Conservation (phyloP, 2,113 vertebrate species). For the Cynocephalus volans region DNA sequence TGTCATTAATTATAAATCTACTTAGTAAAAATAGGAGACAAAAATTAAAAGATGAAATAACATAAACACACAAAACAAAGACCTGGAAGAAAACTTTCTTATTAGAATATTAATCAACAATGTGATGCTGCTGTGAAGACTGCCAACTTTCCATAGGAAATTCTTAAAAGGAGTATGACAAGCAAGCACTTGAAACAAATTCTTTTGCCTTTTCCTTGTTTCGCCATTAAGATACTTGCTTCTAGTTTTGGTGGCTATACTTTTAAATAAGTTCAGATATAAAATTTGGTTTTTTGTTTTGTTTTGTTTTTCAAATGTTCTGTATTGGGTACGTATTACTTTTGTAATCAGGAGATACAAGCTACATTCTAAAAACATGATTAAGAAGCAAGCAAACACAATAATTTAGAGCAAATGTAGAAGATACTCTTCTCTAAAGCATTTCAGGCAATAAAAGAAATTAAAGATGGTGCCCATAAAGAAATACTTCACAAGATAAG, state of each 20-base stretch:
- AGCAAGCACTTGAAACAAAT: background rate
- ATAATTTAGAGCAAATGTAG: conserved; percentile 11
- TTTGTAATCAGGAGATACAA: background rate
- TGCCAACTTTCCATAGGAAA: background rate
- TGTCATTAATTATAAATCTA: conserved; percentile 2
- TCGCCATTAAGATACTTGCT: background rate
- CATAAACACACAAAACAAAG: conserved; percentile 11
- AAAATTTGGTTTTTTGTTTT: background rate
- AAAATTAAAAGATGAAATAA: background rate
- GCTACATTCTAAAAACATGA: background rate
- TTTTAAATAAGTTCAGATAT: conserved; percentile 32
- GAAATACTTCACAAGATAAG: background rate
- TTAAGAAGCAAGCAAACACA: conserved; percentile 14
- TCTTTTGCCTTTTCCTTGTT: background rate
- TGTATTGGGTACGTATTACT: background rate
- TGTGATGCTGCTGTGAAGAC: background rate
- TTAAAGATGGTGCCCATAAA: background rate
- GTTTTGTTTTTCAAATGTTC: conserved; percentile 27
- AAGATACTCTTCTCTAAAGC: background rate
- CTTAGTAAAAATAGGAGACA: background rate
- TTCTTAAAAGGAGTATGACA: background rate
- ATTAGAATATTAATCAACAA: conserved; percentile 27
- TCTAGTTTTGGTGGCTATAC: background rate
- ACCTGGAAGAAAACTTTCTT: background rate
- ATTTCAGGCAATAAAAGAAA: conserved; percentile 31